These are phyloP conservation scores for Poliocrania exsul DNA, from an alignment of 2,797 vertebrate species.

Conservation along the genomic window DNA sequence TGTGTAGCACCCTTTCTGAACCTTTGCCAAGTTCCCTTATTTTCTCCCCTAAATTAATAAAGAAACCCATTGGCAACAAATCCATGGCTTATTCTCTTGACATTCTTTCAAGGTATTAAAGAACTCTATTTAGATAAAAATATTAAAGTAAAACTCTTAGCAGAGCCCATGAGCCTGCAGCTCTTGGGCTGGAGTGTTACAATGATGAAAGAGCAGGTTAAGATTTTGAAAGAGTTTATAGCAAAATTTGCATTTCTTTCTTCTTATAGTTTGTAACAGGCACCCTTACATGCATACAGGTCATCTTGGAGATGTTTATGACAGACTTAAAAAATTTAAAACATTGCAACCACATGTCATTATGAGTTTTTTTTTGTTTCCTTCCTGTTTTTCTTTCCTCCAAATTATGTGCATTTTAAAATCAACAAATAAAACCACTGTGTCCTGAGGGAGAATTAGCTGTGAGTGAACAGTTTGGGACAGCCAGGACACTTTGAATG, in stretches of 20 bases:
- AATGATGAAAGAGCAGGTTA: not conserved
- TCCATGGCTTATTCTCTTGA: no score
- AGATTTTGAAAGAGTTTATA: not conserved
- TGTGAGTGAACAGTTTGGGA: not conserved
- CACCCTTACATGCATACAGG: not conserved
- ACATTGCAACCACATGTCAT: not conserved
- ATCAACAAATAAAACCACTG: not conserved
- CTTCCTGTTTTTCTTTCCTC: conserved; percentile 13
- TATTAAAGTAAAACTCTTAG: no score
- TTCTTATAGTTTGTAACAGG: not conserved
- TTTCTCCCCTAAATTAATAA: no score
- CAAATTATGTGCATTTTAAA: not conserved
- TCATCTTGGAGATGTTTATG: not conserved
- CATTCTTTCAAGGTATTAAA: no score
- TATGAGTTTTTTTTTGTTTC: not conserved
- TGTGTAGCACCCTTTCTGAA: no score
- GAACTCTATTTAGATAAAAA: no score
- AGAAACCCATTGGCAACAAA: no score
- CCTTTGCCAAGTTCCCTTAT: no score
- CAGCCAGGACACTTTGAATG: not conserved
- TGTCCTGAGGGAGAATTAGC: not conserved
- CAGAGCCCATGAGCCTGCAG: no score
- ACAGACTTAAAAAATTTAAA: not conserved
- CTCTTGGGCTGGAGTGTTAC: no score
- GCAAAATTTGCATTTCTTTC: not conserved